Evolutionary conservation across 2,888 invertebrate genomes (phyloP), one percentile per base, ranked within the genome.

Genomic region (Caenorhabditis panamensis): DNA sequence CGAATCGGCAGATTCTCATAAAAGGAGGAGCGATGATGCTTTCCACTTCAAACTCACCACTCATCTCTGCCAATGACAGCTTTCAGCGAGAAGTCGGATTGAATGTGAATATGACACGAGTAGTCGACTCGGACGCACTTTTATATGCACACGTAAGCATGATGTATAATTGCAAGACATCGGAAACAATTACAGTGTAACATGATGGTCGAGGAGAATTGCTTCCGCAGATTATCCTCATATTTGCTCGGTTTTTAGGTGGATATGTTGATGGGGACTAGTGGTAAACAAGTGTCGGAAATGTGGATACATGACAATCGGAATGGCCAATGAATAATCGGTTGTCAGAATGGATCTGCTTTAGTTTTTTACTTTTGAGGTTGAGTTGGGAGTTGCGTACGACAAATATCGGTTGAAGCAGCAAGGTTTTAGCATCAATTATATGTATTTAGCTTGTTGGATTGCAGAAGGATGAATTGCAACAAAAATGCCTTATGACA

Each of bases 1-100:
- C 18, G n/a, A 37, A n/a, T 18, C 28, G 47, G 51, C 26, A 61
- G 22, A 2, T 47, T 9, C 47, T 18, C 9, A 47, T 47, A 47
- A 9, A 18, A 47, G 47, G 31, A 56, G 63, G 56, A 56, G 63
- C 66, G 16, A 63, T 24, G 20, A n/a, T 54, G 1, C 47, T 49
- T 9, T 24, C 53, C 81, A 81, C 81, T 81, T 81, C 77, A 82
- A 66, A 82, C 82, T 82, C 82, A 82, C 82, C 82, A 82, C 82
- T 82, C 82, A 82, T 82, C 47, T 53, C 75, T 82, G 82, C 51
- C 53, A 59, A 64, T 82, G 82, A 82, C 82, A 82, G 68, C 69
- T 66, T 63, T 37, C 61, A 64, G n/a, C 9, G 24, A 41, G 28
- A 18, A 24, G n/a, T 49, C 13, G 22, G 22, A 75, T 49, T 22